Evolutionary conservation across 2,797 vertebrate species (phyloP).

Genomic region (Pogonophryne albipinna): DNA sequence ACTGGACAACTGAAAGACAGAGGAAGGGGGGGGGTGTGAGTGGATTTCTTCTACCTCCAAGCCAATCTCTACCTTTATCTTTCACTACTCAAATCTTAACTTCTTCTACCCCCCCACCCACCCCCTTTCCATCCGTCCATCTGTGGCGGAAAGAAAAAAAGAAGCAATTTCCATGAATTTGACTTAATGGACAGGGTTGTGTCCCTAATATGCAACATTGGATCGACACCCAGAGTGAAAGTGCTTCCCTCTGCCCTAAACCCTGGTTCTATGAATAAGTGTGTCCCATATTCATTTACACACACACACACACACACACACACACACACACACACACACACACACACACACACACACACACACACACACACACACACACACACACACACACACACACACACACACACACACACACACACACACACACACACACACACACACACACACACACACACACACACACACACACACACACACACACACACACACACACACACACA

Average conservation of each 20-base stretch:
- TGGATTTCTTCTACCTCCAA: slow-evolving; percentile 36
- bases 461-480: background rate
- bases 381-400: background rate
- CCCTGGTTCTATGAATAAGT: slow-evolving; percentile 31
- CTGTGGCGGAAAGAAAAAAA: slow-evolving; percentile 24
- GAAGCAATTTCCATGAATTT: slow-evolving; percentile 76
- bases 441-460: too few relatives aligned
- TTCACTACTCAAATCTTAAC: slow-evolving; percentile 43
- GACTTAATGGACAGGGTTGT: slow-evolving; percentile 82
- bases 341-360: too few relatives aligned
- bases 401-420: background rate
- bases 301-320: slow-evolving; percentile 9
- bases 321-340: background rate
- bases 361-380: too few relatives aligned
- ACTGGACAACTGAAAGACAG: slow-evolving; percentile 44
- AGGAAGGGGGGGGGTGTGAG: slow-evolving; percentile 42
- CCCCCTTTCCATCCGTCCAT: slow-evolving; percentile 1
- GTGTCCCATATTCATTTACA: slow-evolving; percentile 35
- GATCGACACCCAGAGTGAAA: slow-evolving; percentile 63
- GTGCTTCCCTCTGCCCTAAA: slow-evolving; percentile 38
- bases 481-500: background rate
- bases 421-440: background rate
- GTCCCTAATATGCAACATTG: slow-evolving; percentile 79
- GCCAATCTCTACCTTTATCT: slow-evolving; percentile 44
- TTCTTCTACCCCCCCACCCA: background rate